Conservation (phyloP, 2,113 vertebrate genomes). For the Phrynosoma platyrhinos region DNA sequence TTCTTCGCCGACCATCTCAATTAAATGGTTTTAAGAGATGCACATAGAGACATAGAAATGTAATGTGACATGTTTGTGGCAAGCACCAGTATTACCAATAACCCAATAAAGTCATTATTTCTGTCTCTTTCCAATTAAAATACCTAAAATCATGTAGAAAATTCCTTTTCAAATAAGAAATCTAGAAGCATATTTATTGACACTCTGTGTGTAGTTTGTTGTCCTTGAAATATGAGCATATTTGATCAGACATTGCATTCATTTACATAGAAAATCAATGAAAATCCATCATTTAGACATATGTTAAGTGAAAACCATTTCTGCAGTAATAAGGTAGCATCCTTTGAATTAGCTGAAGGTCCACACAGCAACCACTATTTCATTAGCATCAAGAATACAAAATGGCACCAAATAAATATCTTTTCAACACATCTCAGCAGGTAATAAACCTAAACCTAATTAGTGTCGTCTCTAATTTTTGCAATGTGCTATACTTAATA, state of each 20-base stretch:
- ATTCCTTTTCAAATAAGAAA: not conserved
- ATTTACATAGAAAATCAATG: conserved; percentile 80
- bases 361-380: conserved; percentile 6
- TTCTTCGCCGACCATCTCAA: not conserved
- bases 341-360: conserved; percentile 77
- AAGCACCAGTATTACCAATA: not conserved
- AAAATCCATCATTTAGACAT: conserved; percentile 75
- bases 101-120: not conserved
- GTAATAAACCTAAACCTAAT: conserved; percentile 19
- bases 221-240: conserved; percentile 71
- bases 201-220: conserved; percentile 28
- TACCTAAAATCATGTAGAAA: not conserved
- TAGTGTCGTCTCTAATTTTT: conserved; percentile 10
- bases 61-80: not conserved
- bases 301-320: conserved; percentile 71
- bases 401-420: not conserved
- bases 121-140: not conserved
- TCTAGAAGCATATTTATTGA: not conserved
- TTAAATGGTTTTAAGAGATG: not conserved
- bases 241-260: conserved; percentile 60
- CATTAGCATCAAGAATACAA: conserved; percentile 20
- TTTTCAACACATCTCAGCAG: conserved; percentile 30
- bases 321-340: conserved; percentile 76
- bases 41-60: not conserved
- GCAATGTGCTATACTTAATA: not conserved